Evolutionary conservation across 2,113 vertebrate genomes (phyloP).

Genomic region (Macrotis lagotis): DNA sequence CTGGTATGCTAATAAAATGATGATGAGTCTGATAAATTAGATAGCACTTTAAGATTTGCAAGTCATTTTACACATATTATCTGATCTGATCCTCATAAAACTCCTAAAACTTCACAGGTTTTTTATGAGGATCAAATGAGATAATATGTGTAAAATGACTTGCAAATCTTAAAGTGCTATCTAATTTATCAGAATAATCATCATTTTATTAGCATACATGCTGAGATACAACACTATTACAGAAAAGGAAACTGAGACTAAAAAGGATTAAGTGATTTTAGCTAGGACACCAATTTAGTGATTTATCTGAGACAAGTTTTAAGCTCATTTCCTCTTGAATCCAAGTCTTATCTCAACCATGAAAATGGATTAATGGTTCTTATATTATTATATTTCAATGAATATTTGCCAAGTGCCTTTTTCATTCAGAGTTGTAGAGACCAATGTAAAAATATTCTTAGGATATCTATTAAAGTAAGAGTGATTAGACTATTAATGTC

Average conservation of each 20-base stretch:
- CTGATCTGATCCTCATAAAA: background rate
- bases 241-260: background rate
- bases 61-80: background rate
- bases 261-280: background rate
- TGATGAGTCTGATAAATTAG: background rate
- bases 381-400: background rate
- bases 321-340: background rate
- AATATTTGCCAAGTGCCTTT: background rate
- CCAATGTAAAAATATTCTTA: background rate
- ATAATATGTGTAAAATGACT: too few relatives aligned
- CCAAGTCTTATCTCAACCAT: background rate
- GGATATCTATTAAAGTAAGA: background rate
- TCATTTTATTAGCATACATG: too few relatives aligned
- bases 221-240: too few relatives aligned
- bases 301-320: background rate
- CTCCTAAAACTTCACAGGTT: fast-evolving
- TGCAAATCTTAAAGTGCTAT: too few relatives aligned
- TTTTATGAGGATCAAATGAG: too few relatives aligned
- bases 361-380: background rate
- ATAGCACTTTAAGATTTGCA: background rate
- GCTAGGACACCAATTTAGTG: background rate
- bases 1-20: background rate
- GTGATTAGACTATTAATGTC: background rate
- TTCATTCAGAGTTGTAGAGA: background rate
- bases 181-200: too few relatives aligned